phyloP scores from a whole-genome alignment of 1,140 invertebrate species.

The Cydia strobilella region DNA sequence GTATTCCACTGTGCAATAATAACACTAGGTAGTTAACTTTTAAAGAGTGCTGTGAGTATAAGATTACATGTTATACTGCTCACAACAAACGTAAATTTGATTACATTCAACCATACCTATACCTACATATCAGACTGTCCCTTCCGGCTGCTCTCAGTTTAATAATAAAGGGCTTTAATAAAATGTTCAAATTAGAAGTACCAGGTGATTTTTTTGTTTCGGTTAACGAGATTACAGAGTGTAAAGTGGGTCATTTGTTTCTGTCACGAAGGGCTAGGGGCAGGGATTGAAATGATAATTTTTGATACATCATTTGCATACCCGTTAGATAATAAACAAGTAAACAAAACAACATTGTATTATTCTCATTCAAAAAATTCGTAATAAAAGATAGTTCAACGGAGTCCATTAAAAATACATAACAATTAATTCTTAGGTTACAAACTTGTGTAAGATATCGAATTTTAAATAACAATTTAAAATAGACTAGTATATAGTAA shows the following conservation, averaged over 20 bases:
- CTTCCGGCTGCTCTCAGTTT: constrained; percentile 14
- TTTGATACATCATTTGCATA: background rate
- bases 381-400: too few relatives aligned
- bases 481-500: too few relatives aligned
- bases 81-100: constrained; percentile 12
- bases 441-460: too few relatives aligned
- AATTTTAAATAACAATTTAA: too few relatives aligned
- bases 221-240: constrained; percentile 4
- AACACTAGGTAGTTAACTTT: too few relatives aligned
- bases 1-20: too few relatives aligned
- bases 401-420: too few relatives aligned
- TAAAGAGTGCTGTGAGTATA: too few relatives aligned
- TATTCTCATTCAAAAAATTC: too few relatives aligned
- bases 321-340: too few relatives aligned
- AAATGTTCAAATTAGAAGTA: constrained; percentile 26
- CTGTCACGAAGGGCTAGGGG: background rate
- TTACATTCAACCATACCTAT: background rate
- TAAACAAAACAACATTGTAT: too few relatives aligned
- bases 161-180: constrained; percentile 26
- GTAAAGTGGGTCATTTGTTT: background rate
- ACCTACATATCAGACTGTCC: constrained; percentile 16
- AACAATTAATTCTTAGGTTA: too few relatives aligned
- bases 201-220: constrained; percentile 25
- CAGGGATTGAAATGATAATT: background rate
- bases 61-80: background rate